Base-by-base conservation (phyloP, 2,888 invertebrate genomes). In the Volucella bombylans region DNA sequence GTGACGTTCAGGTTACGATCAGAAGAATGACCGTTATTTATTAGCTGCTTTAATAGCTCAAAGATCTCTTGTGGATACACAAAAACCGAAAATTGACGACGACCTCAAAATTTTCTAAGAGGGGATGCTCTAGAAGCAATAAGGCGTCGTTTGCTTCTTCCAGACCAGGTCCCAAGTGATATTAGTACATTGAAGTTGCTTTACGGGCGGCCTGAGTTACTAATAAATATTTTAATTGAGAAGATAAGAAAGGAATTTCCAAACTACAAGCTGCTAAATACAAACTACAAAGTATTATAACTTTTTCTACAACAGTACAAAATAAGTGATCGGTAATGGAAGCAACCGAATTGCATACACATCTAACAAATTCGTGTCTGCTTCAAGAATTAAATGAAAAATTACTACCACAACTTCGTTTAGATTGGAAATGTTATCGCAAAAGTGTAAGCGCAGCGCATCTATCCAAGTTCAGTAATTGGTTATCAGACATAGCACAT, bases 121-220 rank as follows among this genome's bases (percentile, higher is more conserved):
- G 64, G 55, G 2, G 59, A 64, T 12, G 64, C 64, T 1, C 49
- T 72, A 2, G 72, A 62, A 15, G 72, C 72, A 10, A 62, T 73
- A 18, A 59, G 62, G 31, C 45, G 61, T 10, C 31, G 50, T 6
- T 12, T 55, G 6, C 31, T 73, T 4, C 31, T 54, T n/a, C 54
- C 55, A 18, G 62, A 55, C 8, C 65, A 65, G 14, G 73, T 73
- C 10, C 64, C 47, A 15, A 39, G 18, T 8, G 41, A 59, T 1
- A 50, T 76, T 14, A 15, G 38, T 11, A 76, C 67, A 1, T 50
- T 76, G 2, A 15, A 23, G 12, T 43, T 57, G 50, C 57, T 74
- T 12, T 65, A 57, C 15, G 74, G 74, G 8, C 52, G 39, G 15
- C 38, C 15, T 2, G 69, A 69, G 11, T 45, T 45, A 45, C 11